These are phyloP conservation scores for Eristalis tenax DNA, from an alignment of 2,888 invertebrate species.

Conservation along the genomic window DNA sequence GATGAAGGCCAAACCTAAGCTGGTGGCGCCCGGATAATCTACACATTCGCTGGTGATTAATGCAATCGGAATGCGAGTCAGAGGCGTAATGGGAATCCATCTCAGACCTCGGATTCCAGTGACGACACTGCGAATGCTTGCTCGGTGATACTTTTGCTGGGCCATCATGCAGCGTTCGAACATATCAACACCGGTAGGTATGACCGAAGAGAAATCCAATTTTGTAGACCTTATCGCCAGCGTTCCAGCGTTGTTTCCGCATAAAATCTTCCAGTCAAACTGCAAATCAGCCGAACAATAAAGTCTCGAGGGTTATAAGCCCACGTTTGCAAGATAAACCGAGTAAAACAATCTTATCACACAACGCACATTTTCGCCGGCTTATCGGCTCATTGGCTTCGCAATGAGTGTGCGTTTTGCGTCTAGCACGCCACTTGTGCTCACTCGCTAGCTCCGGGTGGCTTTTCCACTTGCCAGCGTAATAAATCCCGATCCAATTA, in stretches of 20 bases:
- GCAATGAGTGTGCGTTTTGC: background rate
- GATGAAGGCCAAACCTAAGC: background rate
- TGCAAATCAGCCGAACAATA: background rate
- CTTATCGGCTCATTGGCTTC: background rate
- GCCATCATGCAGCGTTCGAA: constrained; percentile 10
- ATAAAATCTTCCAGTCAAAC: background rate
- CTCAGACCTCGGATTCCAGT: background rate
- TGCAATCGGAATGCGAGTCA: background rate
- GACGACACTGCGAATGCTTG: background rate
- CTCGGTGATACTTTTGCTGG: constrained; percentile 20
- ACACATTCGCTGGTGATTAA: background rate
- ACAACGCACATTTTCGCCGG: background rate
- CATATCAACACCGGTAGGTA: background rate
- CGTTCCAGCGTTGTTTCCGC: background rate
- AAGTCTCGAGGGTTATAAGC: background rate
- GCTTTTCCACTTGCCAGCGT: background rate
- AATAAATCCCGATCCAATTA: constrained; percentile 35
- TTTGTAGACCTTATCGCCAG: background rate
- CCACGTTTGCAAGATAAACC: background rate
- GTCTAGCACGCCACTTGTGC: background rate
- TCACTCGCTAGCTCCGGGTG: background rate
- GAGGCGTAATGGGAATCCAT: background rate
- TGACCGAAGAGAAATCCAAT: background rate
- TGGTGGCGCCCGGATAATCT: constrained; percentile 9
- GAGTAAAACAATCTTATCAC: background rate